Conservation (phyloP, 2,888 invertebrate species). For the Polyploca ridens region DNA sequence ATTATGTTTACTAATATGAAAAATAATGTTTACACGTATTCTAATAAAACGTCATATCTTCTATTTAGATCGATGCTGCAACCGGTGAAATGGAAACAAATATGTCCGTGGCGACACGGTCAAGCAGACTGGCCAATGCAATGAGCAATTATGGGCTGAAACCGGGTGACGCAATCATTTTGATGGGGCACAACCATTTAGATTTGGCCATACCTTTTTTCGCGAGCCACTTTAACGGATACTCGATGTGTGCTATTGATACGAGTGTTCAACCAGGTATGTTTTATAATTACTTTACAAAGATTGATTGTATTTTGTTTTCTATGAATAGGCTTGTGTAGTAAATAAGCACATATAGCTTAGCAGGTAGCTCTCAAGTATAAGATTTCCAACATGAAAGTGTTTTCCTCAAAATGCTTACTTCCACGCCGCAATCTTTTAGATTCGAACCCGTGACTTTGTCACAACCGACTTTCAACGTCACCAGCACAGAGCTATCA, state of each 20-base stretch:
- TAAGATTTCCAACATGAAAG: no score
- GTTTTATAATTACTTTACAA: constrained; percentile 14
- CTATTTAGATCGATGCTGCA: constrained; percentile 49
- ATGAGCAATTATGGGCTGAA: constrained; percentile 48
- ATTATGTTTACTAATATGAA: no score
- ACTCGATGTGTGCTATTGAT: constrained; percentile 50
- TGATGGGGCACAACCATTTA: constrained; percentile 54
- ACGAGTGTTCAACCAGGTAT: constrained; percentile 40
- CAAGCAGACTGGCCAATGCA: constrained; percentile 48
- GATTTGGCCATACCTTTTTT: constrained; percentile 53
- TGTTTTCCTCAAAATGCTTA: no score
- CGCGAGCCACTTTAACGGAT: constrained; percentile 52
- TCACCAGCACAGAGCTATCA: no score
- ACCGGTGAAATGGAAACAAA: constrained; percentile 49
- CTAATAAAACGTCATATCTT: constrained; percentile 8
- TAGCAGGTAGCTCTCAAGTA: no score
- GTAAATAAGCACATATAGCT: no score
- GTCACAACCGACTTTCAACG: no score
- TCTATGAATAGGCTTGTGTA: no score
- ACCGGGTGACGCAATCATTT: constrained; percentile 48
- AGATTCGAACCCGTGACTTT: no score
- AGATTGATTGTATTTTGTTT: no score
- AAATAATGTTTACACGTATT: neutral
- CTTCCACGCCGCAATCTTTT: no score
- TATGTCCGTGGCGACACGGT: constrained; percentile 47